Evolutionary conservation across 2,888 invertebrate genomes (phyloP), one percentile per base, ranked within the genome.

Genomic region (Zelleria hepariella): DNA sequence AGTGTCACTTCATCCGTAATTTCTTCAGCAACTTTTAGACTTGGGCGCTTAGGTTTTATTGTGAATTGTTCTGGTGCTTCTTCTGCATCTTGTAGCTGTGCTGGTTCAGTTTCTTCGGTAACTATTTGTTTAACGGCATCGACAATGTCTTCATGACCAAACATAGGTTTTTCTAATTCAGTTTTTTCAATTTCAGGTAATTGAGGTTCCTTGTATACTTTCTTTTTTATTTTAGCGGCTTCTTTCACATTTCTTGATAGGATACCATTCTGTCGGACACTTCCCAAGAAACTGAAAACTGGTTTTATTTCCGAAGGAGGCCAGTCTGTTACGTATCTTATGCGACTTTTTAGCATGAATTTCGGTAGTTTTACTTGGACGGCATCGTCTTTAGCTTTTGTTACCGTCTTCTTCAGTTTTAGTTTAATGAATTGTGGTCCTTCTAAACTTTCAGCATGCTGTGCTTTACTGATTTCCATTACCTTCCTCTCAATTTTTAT

Each of bases 221-320:
- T 91, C 75, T 91, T 93, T 55, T 92, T 79, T 10, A 92, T 75
- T 73, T 92, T 89, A 62, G 91, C 82, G 6, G 94, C 94, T 75
- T 94, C 94, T 78, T 93, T 91, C 7, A 92, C 86, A 73, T 93
- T 93, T 69, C 94, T 90, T 0, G 94, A 94, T 48, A 95, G 74
- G 64, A 93, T 91, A 25, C 94, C 94, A 68, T 89, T 90, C 68
- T 91, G 91, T 64, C 91, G 91, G 20, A 91, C 66, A 58, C 91
- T 90, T 59, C 91, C 91, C 60, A 94, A 78, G 55, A 80, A 75
- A 2, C 82, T 88, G 3, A 93, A 71, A 25, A 84, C 71, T 0
- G 91, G 91, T 61, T 84, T 81, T 53, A 91, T 74, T 48, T 88
- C 77, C 62, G 88, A 78, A 3, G 94, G 91, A 15, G 94, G 92